phyloP scores from a whole-genome alignment of 2,113 vertebrate genomes.

The Sciurus niger region DNA sequence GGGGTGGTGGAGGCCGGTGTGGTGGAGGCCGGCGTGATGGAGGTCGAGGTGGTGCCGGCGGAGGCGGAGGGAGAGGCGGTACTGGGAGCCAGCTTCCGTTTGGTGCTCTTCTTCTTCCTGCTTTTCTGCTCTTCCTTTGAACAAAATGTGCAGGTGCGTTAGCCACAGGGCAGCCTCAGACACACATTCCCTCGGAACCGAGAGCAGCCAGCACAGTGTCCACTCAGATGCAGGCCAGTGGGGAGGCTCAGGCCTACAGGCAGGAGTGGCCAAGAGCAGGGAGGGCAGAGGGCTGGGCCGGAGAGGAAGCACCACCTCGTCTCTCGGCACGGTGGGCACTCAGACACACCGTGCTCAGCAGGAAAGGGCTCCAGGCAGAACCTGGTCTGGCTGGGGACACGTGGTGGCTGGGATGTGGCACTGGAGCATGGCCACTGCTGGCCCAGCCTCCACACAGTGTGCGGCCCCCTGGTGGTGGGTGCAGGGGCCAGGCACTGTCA shows the following conservation, averaged over 20 bases:
- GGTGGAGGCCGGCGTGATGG: constrained; percentile 36
- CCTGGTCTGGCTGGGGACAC: too few species aligned
- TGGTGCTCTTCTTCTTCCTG: constrained; percentile 97
- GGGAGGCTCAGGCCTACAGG: background rate
- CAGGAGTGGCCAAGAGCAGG: background rate
- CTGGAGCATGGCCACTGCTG: background rate
- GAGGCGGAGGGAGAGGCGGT: constrained; percentile 82
- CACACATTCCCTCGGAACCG: rapidly evolving
- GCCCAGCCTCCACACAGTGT: background rate
- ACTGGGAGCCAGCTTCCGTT: constrained; percentile 94
- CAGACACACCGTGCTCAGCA: too few species aligned
- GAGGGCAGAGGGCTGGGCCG: too few species aligned
- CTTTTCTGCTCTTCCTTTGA: constrained; percentile 97
- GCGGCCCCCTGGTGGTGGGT: rapidly evolving
- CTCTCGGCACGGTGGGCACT: too few species aligned
- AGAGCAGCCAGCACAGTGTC: background rate
- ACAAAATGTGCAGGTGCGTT: constrained; percentile 80
- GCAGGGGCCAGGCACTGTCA: rapidly evolving
- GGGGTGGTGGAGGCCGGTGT: constrained; percentile 62
- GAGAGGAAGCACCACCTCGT: too few species aligned
- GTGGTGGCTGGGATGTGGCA: too few species aligned
- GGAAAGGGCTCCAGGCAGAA: background rate
- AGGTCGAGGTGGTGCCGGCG: constrained; percentile 56
- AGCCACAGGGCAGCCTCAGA: background rate
- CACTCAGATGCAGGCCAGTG: background rate